Evolutionary conservation across 2,113 vertebrate genomes (phyloP), one percentile per base, ranked within the genome.

Genomic region (Polypterus bichir): DNA sequence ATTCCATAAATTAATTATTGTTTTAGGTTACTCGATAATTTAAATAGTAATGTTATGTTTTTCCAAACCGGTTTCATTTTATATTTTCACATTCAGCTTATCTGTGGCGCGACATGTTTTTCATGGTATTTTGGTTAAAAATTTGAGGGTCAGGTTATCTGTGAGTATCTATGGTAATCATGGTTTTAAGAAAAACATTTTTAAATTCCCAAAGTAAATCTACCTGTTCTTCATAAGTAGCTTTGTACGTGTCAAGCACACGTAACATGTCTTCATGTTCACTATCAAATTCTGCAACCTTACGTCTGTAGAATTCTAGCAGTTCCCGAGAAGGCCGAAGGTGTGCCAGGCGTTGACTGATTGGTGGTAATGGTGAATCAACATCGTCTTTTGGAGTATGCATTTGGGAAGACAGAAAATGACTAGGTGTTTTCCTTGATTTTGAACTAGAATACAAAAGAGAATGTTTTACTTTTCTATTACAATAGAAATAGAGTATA

Each of bases 301-400:
- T 97, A 76, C 81, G 79, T 64, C 90, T 85, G 75, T 94, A 98
- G 65, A 95, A 95, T 5, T 97, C 88, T 67, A 98, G 78, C 44
- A 97, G 83, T 69, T 97, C 93, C 1, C 80, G 83, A 61, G 94
- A 97, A 3, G 96, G 93, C 9, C 68, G 73, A 5, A 97, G 81
- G 56, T 78, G 68, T 0, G 89, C 89, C 71, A 97, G 65, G 8
- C 89, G 89, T 66, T 99, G 90, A 0, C 74, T 68, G 49, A 91
- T 49, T 0, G 95, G 86, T 2, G 89, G 95, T 9, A 97, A 75
- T 0, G 92, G 89, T 11, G 83, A 81, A 0, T 84, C 83, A 1
- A 67, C 72, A 5, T 81, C 72, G 7, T 65, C 77, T 10, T 52
- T 70, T 0, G 61, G 77, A 9, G 71, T 75, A 52, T 5, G 59